Percentiles rank a stretch among this genome's conserved stretches.
These are phyloP conservation scores for Lycia hirtaria DNA, from an alignment of 2,888 invertebrate genomes.

Conservation along the genomic window DNA sequence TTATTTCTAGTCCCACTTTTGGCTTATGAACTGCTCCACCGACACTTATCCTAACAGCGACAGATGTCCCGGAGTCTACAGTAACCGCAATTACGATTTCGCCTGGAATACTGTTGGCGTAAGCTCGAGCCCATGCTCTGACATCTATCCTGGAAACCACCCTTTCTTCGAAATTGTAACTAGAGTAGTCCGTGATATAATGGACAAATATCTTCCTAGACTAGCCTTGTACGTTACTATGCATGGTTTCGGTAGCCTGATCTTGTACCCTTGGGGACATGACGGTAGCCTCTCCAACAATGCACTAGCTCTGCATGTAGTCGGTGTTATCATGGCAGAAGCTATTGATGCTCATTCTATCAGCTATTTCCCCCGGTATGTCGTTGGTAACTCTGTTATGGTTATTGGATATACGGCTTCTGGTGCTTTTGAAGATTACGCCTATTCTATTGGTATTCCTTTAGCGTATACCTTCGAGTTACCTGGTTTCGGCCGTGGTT, in stretches of 20 bases:
- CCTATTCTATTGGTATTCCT: slow-evolving; percentile 82
- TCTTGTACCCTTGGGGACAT: slow-evolving; percentile 89
- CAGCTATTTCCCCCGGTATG: slow-evolving; percentile 71
- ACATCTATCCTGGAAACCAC: slow-evolving; percentile 85
- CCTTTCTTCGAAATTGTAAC: slow-evolving; percentile 90
- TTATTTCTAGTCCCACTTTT: too few species aligned
- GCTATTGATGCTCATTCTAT: slow-evolving; percentile 65
- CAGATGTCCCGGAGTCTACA: slow-evolving; percentile 89
- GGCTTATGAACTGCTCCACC: slow-evolving; percentile 87
- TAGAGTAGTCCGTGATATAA: slow-evolving; percentile 83
- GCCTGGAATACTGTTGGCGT: slow-evolving; percentile 88
- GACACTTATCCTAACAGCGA: slow-evolving; percentile 51
- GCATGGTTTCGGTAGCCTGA: slow-evolving; percentile 90
- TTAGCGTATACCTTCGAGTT: slow-evolving; percentile 88
- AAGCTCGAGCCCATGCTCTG: slow-evolving; percentile 82
- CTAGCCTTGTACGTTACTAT: slow-evolving; percentile 89
- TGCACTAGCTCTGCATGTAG: slow-evolving; percentile 70
- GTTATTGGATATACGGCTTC: slow-evolving; percentile 83
- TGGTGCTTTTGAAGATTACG: slow-evolving; percentile 89
- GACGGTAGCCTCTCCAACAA: slow-evolving; percentile 79
- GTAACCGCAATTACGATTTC: slow-evolving; percentile 91
- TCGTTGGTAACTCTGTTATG: slow-evolving; percentile 80
- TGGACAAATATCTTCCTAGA: slow-evolving; percentile 75
- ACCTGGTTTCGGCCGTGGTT: slow-evolving; percentile 78
- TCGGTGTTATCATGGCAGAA: slow-evolving; percentile 70